A percentile compares a stretch with the other conserved stretches of the same genome.
These are phyloP conservation scores for Porites lobata DNA, from an alignment of 92 coral and sea anemone genomes.

Conservation along the genomic window DNA sequence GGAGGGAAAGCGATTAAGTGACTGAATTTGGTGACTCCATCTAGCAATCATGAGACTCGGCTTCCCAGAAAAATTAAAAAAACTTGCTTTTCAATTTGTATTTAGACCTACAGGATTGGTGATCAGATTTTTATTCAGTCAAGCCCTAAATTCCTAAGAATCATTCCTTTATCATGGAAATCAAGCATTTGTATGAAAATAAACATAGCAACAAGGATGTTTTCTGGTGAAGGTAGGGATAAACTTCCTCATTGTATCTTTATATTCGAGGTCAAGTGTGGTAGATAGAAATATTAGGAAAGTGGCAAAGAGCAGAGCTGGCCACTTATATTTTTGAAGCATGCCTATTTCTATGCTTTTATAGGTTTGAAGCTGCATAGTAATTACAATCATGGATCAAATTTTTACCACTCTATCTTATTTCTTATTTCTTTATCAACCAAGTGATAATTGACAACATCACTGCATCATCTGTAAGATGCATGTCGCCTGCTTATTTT, in stretches of 20 bases:
- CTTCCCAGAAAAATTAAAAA: too few species aligned
- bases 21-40: too few species aligned
- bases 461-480: conserved; percentile 29
- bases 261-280: too few species aligned
- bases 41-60: too few species aligned
- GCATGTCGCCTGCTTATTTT: conserved; percentile 33
- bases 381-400: neutral
- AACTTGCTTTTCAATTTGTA: neutral
- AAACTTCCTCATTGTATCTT: too few species aligned
- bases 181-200: conserved; percentile 19
- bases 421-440: neutral
- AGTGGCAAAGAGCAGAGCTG: too few species aligned
- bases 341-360: too few species aligned
- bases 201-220: neutral
- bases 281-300: too few species aligned
- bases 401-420: neutral
- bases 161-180: conserved; percentile 14
- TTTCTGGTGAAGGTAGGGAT: neutral
- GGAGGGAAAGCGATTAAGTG: too few species aligned
- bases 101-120: neutral
- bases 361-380: too few species aligned
- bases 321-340: too few species aligned
- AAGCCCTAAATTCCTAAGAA: neutral
- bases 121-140: accelerated
- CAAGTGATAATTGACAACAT: neutral